Conservation (phyloP, 2,797 vertebrate genomes). For the Enteromius radiatus region DNA sequence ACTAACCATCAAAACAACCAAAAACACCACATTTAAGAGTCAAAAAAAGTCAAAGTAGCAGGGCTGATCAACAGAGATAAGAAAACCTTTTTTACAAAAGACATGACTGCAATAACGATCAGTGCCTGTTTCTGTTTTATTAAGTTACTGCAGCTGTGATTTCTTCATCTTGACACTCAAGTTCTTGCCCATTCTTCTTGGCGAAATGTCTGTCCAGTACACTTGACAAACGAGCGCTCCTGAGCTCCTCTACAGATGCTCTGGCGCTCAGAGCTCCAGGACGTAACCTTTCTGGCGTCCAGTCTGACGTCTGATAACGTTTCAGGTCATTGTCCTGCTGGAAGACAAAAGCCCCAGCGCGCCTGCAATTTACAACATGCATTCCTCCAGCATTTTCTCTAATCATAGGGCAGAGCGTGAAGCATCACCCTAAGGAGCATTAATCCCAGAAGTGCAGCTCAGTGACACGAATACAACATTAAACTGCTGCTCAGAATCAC, state of each 20-base stretch:
- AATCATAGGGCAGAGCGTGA: neutral
- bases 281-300: neutral
- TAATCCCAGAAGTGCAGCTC: neutral
- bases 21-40: neutral
- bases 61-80: neutral
- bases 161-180: neutral
- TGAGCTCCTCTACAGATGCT: neutral
- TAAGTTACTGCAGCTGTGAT: neutral
- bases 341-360: neutral
- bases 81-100: neutral
- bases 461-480: neutral
- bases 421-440: neutral
- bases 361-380: neutral
- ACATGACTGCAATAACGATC: neutral
- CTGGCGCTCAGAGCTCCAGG: neutral
- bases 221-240: neutral
- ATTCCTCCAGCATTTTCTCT: neutral
- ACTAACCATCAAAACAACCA: neutral
- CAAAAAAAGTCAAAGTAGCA: neutral
- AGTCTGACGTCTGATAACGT: neutral
- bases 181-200: neutral
- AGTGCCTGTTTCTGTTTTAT: neutral
- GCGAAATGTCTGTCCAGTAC: neutral
- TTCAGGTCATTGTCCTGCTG: neutral
- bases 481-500: neutral